Conservation (phyloP, 2,797 vertebrate species). For the Spea hammondii region DNA sequence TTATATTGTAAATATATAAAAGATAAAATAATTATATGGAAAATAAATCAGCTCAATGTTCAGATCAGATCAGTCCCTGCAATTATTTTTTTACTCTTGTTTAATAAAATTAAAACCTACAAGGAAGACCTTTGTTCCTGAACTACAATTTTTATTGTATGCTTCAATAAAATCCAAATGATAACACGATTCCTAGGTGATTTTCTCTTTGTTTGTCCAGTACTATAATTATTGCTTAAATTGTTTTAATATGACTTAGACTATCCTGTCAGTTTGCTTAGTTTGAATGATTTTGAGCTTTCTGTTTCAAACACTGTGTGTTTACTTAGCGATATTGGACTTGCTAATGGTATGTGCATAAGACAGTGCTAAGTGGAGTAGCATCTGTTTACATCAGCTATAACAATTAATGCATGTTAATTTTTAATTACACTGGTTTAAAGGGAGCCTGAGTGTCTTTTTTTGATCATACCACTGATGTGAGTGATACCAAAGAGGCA, state of each 20-base stretch:
- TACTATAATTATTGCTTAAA: slow-evolving; percentile 63
- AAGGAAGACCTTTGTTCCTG: slow-evolving; percentile 44
- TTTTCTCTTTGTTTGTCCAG: slow-evolving; percentile 65
- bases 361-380: slow-evolving; percentile 91
- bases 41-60: slow-evolving; percentile 34
- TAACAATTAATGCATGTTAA: slow-evolving; percentile 98
- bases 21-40: slow-evolving; percentile 44
- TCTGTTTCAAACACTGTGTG: slow-evolving; percentile 72
- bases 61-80: too few species aligned
- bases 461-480: slow-evolving; percentile 58
- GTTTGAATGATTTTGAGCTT: slow-evolving; percentile 72
- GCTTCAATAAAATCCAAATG: slow-evolving; percentile 66
- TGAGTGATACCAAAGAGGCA: too few species aligned
- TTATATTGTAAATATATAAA: slow-evolving; percentile 50
- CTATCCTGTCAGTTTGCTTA: slow-evolving; percentile 68
- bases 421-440: slow-evolving; percentile 98
- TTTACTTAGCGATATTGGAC: slow-evolving; percentile 76
- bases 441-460: slow-evolving; percentile 87
- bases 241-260: slow-evolving; percentile 65
- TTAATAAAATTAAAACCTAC: slow-evolving; percentile 43
- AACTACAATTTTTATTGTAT: slow-evolving; percentile 51
- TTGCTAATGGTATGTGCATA: slow-evolving; percentile 88
- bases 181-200: slow-evolving; percentile 64
- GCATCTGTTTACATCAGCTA: slow-evolving; percentile 94
- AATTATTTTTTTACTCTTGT: slow-evolving; percentile 27